These are phyloP conservation scores for Enteromius trimaculatus DNA, from an alignment of 2,797 vertebrate genomes.

Conservation along the genomic window DNA sequence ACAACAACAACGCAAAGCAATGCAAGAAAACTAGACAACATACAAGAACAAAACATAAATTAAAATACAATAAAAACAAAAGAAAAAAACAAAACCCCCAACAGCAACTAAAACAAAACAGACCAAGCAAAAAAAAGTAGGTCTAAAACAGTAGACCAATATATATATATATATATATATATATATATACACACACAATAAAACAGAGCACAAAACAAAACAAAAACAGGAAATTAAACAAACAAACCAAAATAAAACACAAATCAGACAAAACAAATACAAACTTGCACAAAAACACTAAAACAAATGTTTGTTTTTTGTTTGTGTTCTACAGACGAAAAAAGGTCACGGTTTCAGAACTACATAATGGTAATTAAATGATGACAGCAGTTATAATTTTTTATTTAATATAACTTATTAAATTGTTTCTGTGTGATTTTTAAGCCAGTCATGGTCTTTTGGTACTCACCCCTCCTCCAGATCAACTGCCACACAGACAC, in stretches of 20 bases:
- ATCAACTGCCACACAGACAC: conserved; percentile 28
- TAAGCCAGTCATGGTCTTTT: neutral
- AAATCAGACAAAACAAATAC: neutral
- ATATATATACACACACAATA: neutral
- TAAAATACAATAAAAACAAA: neutral
- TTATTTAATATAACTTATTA: neutral
- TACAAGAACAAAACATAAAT: neutral
- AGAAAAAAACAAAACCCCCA: neutral
- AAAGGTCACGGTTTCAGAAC: neutral
- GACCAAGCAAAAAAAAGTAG: too few relatives aligned
- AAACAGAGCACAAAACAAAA: neutral
- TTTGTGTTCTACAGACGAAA: neutral
- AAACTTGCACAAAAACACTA: neutral
- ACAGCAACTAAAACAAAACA: neutral
- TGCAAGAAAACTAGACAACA: neutral
- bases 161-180: too few relatives aligned
- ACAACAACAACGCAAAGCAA: neutral
- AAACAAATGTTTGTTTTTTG: neutral
- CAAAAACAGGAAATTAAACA: neutral
- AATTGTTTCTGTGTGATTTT: neutral
- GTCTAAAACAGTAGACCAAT: too few relatives aligned
- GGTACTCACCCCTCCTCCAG: conserved; percentile 4
- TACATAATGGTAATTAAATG: neutral
- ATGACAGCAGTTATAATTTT: neutral
- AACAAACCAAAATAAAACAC: neutral